phyloP scores from a whole-genome alignment of 2,888 invertebrate species.

The Trichacis sp. region DNA sequence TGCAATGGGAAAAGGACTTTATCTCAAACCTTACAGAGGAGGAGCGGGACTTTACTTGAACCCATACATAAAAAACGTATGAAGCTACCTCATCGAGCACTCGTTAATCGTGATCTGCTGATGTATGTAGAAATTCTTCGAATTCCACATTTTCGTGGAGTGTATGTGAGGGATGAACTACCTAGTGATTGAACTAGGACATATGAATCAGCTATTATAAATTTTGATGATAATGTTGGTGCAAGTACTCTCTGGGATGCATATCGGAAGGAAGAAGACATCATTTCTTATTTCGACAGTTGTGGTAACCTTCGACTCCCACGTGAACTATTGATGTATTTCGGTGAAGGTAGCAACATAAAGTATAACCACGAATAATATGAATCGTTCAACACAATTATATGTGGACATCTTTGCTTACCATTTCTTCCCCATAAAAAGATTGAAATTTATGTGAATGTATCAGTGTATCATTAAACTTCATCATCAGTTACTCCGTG shows the following conservation, averaged over 20 bases:
- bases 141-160: too few relatives aligned
- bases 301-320: slow-evolving; percentile 34
- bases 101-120: slow-evolving; percentile 41
- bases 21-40: slow-evolving; percentile 42
- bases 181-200: slow-evolving; percentile 19
- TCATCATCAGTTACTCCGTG: slow-evolving; percentile 42
- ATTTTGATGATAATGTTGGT: slow-evolving; percentile 40
- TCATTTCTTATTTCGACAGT: slow-evolving; percentile 36
- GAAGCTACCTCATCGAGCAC: slow-evolving; percentile 41
- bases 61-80: slow-evolving; percentile 44
- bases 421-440: slow-evolving; percentile 29
- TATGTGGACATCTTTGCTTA: slow-evolving; percentile 35
- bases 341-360: slow-evolving; percentile 31
- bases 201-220: too few relatives aligned
- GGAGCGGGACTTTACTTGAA: slow-evolving; percentile 38
- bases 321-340: slow-evolving; percentile 23
- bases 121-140: slow-evolving; percentile 28
- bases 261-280: slow-evolving; percentile 30
- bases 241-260: slow-evolving; percentile 47
- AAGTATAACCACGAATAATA: slow-evolving; percentile 32
- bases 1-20: slow-evolving; percentile 47
- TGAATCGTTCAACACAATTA: slow-evolving; percentile 33
- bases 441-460: not conserved
- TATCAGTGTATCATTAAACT: not conserved
- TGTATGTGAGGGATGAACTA: slow-evolving; percentile 32